Evolutionary conservation across 1,140 invertebrate genomes (phyloP).

Genomic region (Orchesella cincta): DNA sequence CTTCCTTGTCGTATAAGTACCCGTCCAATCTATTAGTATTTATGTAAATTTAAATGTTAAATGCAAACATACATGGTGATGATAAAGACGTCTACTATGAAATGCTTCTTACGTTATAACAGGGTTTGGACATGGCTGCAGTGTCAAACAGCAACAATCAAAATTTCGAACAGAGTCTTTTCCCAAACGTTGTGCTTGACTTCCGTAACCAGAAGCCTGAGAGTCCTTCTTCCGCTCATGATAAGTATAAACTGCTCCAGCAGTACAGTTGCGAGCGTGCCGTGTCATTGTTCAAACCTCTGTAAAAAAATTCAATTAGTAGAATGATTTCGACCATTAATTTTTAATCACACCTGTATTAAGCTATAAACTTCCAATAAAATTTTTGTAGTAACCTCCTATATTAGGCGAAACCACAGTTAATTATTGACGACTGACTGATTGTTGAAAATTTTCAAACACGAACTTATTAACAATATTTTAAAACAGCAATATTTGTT

Average conservation of each 20-base stretch:
- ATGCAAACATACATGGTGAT: neutral
- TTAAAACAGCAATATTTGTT: too few species aligned
- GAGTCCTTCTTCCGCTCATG: conserved; percentile 97
- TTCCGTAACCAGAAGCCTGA: conserved; percentile 85
- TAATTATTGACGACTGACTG: too few species aligned
- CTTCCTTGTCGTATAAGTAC: conserved; percentile 95
- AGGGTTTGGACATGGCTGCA: conserved; percentile 91
- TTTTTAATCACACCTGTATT: too few species aligned
- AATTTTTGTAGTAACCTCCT: too few species aligned
- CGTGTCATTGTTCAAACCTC: conserved; percentile 71
- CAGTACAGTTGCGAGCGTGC: conserved; percentile 96
- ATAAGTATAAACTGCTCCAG: conserved; percentile 97
- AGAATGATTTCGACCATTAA: too few species aligned
- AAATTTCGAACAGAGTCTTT: conserved; percentile 98
- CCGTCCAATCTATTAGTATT: conserved; percentile 75
- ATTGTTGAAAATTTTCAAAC: too few species aligned
- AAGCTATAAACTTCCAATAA: too few species aligned
- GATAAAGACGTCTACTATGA: neutral
- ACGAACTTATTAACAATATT: too few species aligned
- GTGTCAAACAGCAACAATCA: conserved; percentile 94
- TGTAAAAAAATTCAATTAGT: neutral
- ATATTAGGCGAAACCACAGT: too few species aligned
- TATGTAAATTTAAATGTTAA: neutral
- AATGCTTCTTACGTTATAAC: conserved; percentile 72
- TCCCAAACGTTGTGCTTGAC: conserved; percentile 78